Percentiles rank a stretch among this genome's conserved stretches.
These are phyloP conservation scores for Gadus chalcogrammus DNA, from an alignment of 2,113 vertebrate species.

Conservation along the genomic window DNA sequence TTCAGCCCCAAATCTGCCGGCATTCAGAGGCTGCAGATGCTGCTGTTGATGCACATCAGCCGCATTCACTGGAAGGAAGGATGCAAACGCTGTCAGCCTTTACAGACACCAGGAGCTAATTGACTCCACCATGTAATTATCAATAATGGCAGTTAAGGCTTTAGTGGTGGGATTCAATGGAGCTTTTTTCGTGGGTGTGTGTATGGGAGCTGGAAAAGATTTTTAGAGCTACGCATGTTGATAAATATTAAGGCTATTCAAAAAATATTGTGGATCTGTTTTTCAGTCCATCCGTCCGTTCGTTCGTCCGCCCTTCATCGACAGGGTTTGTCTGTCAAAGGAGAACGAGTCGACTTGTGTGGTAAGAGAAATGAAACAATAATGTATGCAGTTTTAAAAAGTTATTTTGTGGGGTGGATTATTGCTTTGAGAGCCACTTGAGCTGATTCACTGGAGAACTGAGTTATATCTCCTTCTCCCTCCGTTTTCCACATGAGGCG, in stretches of 20 bases:
- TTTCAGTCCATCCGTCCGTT: not conserved
- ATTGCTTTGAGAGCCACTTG: not conserved
- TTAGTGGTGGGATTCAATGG: conserved; percentile 19
- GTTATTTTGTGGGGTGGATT: not conserved
- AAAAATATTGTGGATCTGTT: too few relatives aligned
- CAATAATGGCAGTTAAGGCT: conserved; percentile 36
- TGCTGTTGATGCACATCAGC: conserved; percentile 61
- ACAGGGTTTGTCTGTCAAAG: too few relatives aligned
- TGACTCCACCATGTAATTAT: conserved; percentile 55
- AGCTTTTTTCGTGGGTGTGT: not conserved
- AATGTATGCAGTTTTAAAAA: too few relatives aligned
- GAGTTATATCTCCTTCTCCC: not conserved
- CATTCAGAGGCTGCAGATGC: conserved; percentile 68
- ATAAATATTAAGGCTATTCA: too few relatives aligned
- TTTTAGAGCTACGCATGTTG: too few relatives aligned
- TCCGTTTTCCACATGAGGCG: conserved; percentile 7
- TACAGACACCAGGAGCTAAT: conserved; percentile 43
- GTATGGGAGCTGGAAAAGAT: too few relatives aligned
- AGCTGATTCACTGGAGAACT: not conserved
- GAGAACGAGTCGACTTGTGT: too few relatives aligned
- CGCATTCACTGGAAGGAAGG: conserved; percentile 51
- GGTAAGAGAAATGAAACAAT: too few relatives aligned
- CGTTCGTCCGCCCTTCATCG: not conserved
- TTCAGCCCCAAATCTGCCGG: conserved; percentile 58
- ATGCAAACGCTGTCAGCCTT: conserved; percentile 52